Base-by-base conservation (phyloP, 2,797 vertebrate genomes). In the Ceryle rudis region DNA sequence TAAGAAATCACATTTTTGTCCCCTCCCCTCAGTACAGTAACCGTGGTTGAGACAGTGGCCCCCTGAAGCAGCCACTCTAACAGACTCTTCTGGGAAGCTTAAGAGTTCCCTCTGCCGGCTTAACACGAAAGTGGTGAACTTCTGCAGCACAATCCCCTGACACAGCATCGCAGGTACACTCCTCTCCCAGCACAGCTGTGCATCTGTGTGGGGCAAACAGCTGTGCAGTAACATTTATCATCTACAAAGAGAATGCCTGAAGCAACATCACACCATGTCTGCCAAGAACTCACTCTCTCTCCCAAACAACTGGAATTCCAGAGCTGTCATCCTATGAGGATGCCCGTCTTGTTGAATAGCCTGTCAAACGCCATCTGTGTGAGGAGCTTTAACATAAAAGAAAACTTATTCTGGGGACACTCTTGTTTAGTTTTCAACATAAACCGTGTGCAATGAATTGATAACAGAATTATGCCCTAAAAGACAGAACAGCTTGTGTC, bases 101-200 rank as follows among this genome's bases (percentile, higher is more conserved):
- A 93, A 94, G 85, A 94, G 67, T 42, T 31, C 95, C 96, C 96
- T 96, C 97, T 97, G 73, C 80, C 91, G 97, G 95, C 9, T 86
- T 18, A 57, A 81, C 49, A 9, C 0, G 10, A 33, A 58, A 79
- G 31, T 9, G 46, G 47, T n/a, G 12, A 82, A 90, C 51, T 44
- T 26, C 52, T 55, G 33, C 75, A 61, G 51, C 62, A 23, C 33
- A n/a, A 8, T 4, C 33, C 15, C 4, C 31, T n/a, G 52, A 49
- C 74, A 29, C 5, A 4, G 47, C 60, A 31, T 1, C 1, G 12
- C 64, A 51, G 28, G 62, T 0, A 8, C 3, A 14, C 42, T 46
- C 42, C 28, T 84, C 66, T 47, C 22, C 35, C 33, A 28, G 20
- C 17, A 79, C 91, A 90, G 87, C 87, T 84, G 89, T 61, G 74